A percentile compares a stretch with the other conserved stretches of the same genome.
These are phyloP conservation scores for Rhyacophila evoluta DNA, from an alignment of 2,888 invertebrate species.

Conservation along the genomic window DNA sequence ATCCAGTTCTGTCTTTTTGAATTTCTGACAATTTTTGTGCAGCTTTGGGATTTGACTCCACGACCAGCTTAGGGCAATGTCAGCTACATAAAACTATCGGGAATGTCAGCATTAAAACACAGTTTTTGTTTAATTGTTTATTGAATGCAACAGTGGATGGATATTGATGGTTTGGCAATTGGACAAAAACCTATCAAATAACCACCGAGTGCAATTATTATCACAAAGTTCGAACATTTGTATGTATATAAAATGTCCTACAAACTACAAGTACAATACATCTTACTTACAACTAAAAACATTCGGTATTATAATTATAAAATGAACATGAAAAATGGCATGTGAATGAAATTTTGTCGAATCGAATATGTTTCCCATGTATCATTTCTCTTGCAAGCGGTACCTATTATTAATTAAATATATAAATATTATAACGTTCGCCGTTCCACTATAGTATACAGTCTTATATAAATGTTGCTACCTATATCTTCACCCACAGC, in stretches of 20 bases:
- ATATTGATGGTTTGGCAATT: slow-evolving; percentile 39
- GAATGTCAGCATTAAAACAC: slow-evolving; percentile 10
- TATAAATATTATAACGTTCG: neutral
- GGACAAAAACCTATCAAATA: slow-evolving; percentile 45
- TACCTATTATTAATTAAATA: neutral
- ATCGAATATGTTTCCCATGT: neutral
- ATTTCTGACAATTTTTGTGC: no score
- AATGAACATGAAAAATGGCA: slow-evolving; percentile 24
- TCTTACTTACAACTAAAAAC: slow-evolving; percentile 25
- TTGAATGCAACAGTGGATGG: slow-evolving; percentile 46
- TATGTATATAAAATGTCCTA: slow-evolving; percentile 46
- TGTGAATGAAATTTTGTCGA: neutral
- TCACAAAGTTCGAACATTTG: slow-evolving; percentile 49
- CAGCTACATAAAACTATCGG: no score
- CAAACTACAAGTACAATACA: slow-evolving; percentile 33
- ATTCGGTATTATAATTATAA: slow-evolving; percentile 15
- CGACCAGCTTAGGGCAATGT: no score
- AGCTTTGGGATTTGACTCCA: no score
- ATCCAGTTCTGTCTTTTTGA: no score
- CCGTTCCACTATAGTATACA: neutral
- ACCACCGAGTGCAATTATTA: slow-evolving; percentile 39
- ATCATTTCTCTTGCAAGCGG: neutral
- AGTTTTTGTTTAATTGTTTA: slow-evolving; percentile 42
- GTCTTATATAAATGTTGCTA: neutral
- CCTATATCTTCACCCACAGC: neutral